Conservation (phyloP, 2,888 invertebrate species). For the Cybosia mesomella region DNA sequence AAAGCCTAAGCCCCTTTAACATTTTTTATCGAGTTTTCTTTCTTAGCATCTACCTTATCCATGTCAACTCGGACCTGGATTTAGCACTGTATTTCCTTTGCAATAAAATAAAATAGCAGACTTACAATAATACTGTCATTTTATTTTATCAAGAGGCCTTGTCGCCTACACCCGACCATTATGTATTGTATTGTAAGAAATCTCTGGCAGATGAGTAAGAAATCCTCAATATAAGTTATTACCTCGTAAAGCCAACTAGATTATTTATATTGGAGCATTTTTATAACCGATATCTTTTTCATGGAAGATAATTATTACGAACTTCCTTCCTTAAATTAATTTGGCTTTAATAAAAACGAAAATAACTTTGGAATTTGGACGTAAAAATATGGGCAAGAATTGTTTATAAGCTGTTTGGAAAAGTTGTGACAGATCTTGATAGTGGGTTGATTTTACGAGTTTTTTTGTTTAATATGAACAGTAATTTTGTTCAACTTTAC, state of each 20-base stretch:
- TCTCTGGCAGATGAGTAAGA: slow-evolving; percentile 51
- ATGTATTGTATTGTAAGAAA: slow-evolving; percentile 45
- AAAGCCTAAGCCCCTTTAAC: background rate
- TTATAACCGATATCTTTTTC: slow-evolving; percentile 59
- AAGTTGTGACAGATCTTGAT: slow-evolving; percentile 38
- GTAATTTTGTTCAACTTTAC: background rate
- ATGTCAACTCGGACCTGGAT: slow-evolving; percentile 6
- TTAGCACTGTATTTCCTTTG: slow-evolving; percentile 15
- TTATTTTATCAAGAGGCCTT: slow-evolving; percentile 42
- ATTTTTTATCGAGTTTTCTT: background rate
- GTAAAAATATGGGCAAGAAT: slow-evolving; percentile 41
- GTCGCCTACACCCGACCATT: slow-evolving; percentile 45
- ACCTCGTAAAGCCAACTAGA: slow-evolving; percentile 59
- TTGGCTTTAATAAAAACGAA: slow-evolving; percentile 48
- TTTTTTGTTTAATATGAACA: slow-evolving; percentile 27
- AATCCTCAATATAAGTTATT: slow-evolving; percentile 60
- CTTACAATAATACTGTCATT: slow-evolving; percentile 43
- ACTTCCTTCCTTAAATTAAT: slow-evolving; percentile 59
- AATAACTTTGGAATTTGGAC: slow-evolving; percentile 44
- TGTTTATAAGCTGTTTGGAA: slow-evolving; percentile 39
- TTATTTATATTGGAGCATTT: slow-evolving; percentile 59
- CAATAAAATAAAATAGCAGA: slow-evolving; percentile 38
- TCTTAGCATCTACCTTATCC: background rate
- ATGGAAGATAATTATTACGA: slow-evolving; percentile 58
- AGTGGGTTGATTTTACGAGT: slow-evolving; percentile 28